Conservation (phyloP, 2,113 vertebrate genomes). For the Synchiropus splendidus region DNA sequence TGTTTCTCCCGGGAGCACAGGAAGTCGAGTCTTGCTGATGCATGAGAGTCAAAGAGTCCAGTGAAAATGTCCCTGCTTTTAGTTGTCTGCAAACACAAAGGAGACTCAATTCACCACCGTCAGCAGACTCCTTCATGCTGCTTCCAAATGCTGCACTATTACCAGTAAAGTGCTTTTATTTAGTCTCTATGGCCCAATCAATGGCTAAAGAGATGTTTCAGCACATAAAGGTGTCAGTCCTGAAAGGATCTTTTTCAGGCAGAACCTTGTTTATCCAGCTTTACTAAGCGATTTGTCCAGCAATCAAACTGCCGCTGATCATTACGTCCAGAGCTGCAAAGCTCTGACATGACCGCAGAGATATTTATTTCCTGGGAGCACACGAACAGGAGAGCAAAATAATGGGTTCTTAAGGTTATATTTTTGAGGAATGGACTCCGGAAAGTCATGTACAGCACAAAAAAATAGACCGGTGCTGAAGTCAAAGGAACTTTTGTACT, state of each 20-base stretch:
- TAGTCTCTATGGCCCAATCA: slow-evolving; percentile 16
- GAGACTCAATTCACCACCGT: slow-evolving; percentile 3
- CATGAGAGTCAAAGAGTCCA: slow-evolving; percentile 4
- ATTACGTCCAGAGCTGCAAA: no score
- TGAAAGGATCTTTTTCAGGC: slow-evolving; percentile 2
- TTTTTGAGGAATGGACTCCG: no score
- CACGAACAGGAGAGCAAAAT: no score
- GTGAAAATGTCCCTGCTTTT: slow-evolving; percentile 6
- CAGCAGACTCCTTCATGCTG: slow-evolving; percentile 8
- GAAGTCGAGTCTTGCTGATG: no score
- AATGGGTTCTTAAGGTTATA: no score
- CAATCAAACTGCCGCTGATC: no score
- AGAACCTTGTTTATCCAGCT: not conserved
- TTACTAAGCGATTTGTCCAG: not conserved
- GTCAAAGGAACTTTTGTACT: no score
- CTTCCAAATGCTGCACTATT: slow-evolving; percentile 6
- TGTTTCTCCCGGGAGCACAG: no score
- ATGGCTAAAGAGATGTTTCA: slow-evolving; percentile 14
- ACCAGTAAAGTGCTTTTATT: slow-evolving; percentile 19
- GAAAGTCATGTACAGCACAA: no score
- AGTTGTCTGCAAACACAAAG: slow-evolving; percentile 4
- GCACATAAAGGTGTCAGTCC: slow-evolving; percentile 7
- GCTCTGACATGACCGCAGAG: no score
- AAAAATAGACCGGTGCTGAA: no score
- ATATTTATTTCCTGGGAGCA: no score